phyloP scores from a whole-genome alignment of 1,140 invertebrate species.

The Trichonephila clavipes region DNA sequence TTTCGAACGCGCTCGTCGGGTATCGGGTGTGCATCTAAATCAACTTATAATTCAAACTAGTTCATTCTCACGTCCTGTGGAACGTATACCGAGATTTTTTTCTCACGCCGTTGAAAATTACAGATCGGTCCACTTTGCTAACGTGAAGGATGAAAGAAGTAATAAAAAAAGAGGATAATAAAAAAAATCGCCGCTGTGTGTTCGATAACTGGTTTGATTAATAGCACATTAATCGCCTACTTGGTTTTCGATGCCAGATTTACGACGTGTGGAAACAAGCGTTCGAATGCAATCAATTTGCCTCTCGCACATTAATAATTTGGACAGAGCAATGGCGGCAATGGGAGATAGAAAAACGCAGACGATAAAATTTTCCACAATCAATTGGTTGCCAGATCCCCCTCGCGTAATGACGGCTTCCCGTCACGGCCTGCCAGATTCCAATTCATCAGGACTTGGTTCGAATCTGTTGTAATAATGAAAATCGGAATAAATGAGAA shows the following conservation, averaged over 20 bases:
- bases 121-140: slow-evolving; percentile 53
- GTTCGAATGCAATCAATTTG: slow-evolving; percentile 69
- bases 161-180: neutral
- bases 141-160: slow-evolving; percentile 16
- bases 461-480: slow-evolving; percentile 69
- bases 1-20: neutral
- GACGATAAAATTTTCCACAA: slow-evolving; percentile 66
- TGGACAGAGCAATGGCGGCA: slow-evolving; percentile 62
- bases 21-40: slow-evolving; percentile 71
- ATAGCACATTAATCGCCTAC: slow-evolving; percentile 73
- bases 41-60: slow-evolving; percentile 62
- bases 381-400: slow-evolving; percentile 67
- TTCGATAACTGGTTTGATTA: slow-evolving; percentile 75
- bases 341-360: slow-evolving; percentile 41
- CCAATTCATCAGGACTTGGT: slow-evolving; percentile 66
- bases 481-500: slow-evolving; percentile 75
- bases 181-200: neutral
- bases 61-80: slow-evolving; percentile 58
- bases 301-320: slow-evolving; percentile 72
- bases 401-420: slow-evolving; percentile 67
- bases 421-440: slow-evolving; percentile 71
- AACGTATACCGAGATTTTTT: slow-evolving; percentile 8
- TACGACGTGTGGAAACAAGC: slow-evolving; percentile 74
- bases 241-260: slow-evolving; percentile 61
- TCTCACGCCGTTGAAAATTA: slow-evolving; percentile 69